phyloP scores from a whole-genome alignment of 2,888 invertebrate species.

The Autographa pulchrina region DNA sequence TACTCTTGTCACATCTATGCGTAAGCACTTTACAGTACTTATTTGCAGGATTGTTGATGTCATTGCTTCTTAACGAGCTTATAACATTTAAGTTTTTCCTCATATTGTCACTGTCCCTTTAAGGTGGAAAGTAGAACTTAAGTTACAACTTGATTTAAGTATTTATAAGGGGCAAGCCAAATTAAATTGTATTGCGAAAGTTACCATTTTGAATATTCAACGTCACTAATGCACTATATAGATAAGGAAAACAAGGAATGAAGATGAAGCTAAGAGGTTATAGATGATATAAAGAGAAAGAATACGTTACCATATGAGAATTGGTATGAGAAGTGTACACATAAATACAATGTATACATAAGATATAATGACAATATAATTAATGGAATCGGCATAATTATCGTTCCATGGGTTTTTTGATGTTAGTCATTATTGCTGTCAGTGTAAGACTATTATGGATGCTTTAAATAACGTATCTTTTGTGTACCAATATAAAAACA shows the following conservation, averaged over 20 bases:
- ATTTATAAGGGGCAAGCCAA: no score
- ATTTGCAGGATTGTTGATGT: no score
- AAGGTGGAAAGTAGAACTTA: no score
- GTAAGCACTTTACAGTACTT: no score
- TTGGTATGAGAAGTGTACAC: constrained; percentile 40
- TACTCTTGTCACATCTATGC: no score
- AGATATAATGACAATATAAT: constrained; percentile 59
- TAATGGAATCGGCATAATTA: constrained; percentile 65
- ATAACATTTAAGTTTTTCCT: no score
- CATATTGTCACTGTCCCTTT: no score
- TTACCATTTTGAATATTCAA: constrained; percentile 18
- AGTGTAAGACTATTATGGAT: constrained; percentile 81
- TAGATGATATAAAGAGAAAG: constrained; percentile 35
- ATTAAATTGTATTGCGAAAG: constrained; percentile 11
- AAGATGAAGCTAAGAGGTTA: constrained; percentile 18
- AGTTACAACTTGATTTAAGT: no score
- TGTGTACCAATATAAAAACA: constrained; percentile 79
- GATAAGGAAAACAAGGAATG: constrained; percentile 5
- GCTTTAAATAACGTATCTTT: constrained; percentile 27
- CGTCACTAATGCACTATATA: constrained; percentile 10
- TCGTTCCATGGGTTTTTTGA: constrained; percentile 41
- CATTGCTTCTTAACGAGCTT: no score
- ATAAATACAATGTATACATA: constrained; percentile 27
- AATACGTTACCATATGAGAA: constrained; percentile 46
- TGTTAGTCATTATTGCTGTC: constrained; percentile 61